A percentile compares a stretch with the other conserved stretches of the same genome.
phyloP scores from a whole-genome alignment of 2,113 vertebrate species.

The Megaceryle maxima region DNA sequence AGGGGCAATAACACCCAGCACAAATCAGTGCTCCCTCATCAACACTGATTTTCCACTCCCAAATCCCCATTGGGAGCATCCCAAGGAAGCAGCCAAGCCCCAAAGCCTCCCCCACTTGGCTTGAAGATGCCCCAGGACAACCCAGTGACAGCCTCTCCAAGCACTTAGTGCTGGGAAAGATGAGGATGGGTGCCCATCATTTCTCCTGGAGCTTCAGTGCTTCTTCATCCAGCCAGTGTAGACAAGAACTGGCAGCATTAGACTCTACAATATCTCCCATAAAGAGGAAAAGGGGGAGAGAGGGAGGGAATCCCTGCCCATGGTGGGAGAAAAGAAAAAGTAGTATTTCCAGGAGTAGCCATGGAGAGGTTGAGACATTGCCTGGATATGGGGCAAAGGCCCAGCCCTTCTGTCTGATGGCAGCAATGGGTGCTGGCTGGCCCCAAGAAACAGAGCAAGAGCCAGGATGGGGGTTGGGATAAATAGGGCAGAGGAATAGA shows the following conservation, averaged over 20 bases:
- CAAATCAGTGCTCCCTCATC: neutral
- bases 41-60: neutral
- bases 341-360: neutral
- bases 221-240: neutral
- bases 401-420: neutral
- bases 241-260: neutral
- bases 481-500: neutral
- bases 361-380: neutral
- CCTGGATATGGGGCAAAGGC: neutral
- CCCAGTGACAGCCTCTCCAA: neutral
- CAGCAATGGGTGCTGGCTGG: neutral
- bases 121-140: neutral
- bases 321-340: neutral
- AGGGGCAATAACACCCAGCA: neutral
- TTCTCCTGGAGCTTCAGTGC: neutral
- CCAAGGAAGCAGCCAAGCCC: neutral
- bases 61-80: neutral
- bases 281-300: neutral
- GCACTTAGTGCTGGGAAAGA: rapidly evolving
- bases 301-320: neutral
- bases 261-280: neutral
- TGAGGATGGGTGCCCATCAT: neutral
- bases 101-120: neutral
- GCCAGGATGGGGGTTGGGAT: neutral
- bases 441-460: neutral